Evolutionary conservation across 2,113 vertebrate species (phyloP).

Genomic region (Cygnus atratus): DNA sequence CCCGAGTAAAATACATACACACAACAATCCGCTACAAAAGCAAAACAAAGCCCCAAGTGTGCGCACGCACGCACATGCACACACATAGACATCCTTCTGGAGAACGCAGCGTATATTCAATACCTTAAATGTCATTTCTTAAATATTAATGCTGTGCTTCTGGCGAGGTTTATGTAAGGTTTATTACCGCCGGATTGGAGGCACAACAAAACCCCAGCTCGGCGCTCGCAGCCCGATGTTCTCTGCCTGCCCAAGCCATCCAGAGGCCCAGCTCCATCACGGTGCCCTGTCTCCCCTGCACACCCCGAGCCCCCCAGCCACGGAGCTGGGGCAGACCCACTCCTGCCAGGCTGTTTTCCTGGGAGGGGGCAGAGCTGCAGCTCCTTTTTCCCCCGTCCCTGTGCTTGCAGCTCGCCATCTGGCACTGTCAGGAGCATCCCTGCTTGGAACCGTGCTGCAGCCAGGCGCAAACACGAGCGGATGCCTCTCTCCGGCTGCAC

Average conservation of each 20-base stretch:
- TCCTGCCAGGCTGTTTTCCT: not conserved
- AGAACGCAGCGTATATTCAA: not conserved
- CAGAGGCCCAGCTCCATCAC: not conserved
- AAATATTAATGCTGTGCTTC: conserved; percentile 28
- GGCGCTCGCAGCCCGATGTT: not conserved
- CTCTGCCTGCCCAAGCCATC: not conserved
- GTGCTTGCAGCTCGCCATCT: not conserved
- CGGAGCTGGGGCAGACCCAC: accelerated
- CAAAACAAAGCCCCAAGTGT: conserved; percentile 51
- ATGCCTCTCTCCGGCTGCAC: not conserved
- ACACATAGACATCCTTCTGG: not conserved
- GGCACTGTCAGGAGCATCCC: conserved; percentile 5
- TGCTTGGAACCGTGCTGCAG: not conserved
- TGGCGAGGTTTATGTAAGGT: not conserved
- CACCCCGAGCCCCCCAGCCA: not conserved
- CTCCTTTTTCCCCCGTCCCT: not conserved
- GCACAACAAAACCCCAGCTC: not conserved
- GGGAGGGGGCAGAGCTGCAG: not conserved
- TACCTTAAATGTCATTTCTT: conserved; percentile 8
- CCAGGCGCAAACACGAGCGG: not conserved
- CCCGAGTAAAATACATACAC: conserved; percentile 50
- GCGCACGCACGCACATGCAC: not conserved
- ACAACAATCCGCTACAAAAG: conserved; percentile 27
- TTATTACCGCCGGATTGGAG: not conserved
- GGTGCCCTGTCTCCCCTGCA: accelerated